These are phyloP conservation scores for Lampris megalopsis DNA, from an alignment of 2,113 vertebrate genomes.

Conservation along the genomic window DNA sequence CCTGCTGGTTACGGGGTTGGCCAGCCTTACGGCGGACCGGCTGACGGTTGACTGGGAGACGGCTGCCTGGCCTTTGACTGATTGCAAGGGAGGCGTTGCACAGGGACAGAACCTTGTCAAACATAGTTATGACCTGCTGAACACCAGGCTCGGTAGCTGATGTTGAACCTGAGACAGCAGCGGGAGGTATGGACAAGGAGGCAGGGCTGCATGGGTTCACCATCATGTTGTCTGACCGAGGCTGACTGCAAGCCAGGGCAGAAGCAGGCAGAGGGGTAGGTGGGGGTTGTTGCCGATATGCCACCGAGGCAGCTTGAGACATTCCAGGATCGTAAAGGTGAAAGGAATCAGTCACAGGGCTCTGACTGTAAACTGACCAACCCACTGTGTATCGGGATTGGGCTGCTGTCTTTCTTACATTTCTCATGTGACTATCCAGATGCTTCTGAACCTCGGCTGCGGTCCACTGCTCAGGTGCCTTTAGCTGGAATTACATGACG, in stretches of 20 bases:
- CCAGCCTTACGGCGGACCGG: neutral
- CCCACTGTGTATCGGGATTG: neutral
- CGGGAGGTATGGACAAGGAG: too few species aligned
- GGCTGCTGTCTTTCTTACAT: too few species aligned
- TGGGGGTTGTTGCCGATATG: neutral
- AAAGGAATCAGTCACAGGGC: too few species aligned
- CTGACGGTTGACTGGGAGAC: neutral
- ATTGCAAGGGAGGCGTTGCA: neutral
- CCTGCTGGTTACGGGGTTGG: neutral
- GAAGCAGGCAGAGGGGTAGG: too few species aligned
- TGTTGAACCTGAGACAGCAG: neutral
- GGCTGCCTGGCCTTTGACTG: neutral
- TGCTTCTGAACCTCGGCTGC: too few species aligned
- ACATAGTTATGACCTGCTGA: too few species aligned
- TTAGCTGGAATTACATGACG: neutral
- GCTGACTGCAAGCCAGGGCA: too few species aligned
- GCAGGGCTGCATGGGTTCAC: too few species aligned
- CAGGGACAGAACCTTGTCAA: too few species aligned
- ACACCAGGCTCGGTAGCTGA: neutral
- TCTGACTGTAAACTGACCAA: neutral
- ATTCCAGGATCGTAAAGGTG: neutral
- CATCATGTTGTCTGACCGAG: too few species aligned
- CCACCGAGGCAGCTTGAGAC: neutral
- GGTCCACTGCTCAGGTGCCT: neutral
- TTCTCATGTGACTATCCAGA: too few species aligned